Evolutionary conservation across 2,113 vertebrate species (phyloP).

Genomic region (Ptyas mucosa): DNA sequence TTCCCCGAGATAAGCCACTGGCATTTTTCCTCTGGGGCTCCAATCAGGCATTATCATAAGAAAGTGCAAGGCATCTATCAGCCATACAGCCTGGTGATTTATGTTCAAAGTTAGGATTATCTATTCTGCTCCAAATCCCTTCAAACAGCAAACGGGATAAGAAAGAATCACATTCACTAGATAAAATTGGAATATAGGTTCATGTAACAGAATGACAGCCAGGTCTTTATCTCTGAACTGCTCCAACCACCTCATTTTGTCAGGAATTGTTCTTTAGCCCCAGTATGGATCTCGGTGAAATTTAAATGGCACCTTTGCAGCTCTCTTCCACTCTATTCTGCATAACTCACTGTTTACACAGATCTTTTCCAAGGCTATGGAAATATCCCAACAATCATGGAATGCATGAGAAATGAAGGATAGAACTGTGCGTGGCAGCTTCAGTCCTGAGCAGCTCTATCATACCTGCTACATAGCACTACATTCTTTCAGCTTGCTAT

Average conservation of each 20-base stretch:
- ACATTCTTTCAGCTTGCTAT: background rate
- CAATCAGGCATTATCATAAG: slow-evolving; percentile 89
- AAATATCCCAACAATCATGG: background rate
- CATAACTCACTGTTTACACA: accelerated
- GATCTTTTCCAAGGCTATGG: background rate
- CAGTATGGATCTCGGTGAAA: background rate
- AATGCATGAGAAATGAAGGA: background rate
- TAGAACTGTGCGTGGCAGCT: background rate
- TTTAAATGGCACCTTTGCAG: slow-evolving; percentile 34
- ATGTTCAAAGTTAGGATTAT: slow-evolving; percentile 98
- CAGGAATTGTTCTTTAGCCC: slow-evolving; percentile 60
- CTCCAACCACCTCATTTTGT: slow-evolving; percentile 66
- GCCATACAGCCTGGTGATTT: slow-evolving; percentile 77
- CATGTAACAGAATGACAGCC: slow-evolving; percentile 62
- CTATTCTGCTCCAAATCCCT: slow-evolving; percentile 90
- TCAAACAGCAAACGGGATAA: slow-evolving; percentile 87
- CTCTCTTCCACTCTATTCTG: accelerated
- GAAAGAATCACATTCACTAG: slow-evolving; percentile 74
- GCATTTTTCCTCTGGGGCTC: slow-evolving; percentile 79
- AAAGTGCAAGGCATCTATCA: slow-evolving; percentile 84
- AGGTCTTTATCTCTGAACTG: slow-evolving; percentile 63
- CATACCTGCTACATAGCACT: accelerated
- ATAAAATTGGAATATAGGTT: slow-evolving; percentile 76
- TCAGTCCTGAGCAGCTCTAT: background rate
- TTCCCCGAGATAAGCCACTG: slow-evolving; percentile 86